Evolutionary conservation across 2,113 vertebrate species (phyloP).

Genomic region (Colius striatus): DNA sequence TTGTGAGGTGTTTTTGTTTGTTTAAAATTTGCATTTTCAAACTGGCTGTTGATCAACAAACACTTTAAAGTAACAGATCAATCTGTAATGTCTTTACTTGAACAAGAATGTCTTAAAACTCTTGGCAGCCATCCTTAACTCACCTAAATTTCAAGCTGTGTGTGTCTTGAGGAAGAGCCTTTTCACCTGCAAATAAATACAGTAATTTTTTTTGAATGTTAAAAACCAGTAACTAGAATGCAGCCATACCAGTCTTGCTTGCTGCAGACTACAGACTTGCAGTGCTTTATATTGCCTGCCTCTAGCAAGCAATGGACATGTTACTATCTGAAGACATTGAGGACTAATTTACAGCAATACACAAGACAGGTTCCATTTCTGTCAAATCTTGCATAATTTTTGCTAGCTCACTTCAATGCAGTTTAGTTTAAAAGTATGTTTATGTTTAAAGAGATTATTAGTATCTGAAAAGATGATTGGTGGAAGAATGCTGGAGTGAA

Average conservation of each 20-base stretch:
- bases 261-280: background rate
- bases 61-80: background rate
- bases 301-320: background rate
- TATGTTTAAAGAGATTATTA: background rate
- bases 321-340: background rate
- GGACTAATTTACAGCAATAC: background rate
- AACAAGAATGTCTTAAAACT: background rate
- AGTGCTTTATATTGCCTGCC: background rate
- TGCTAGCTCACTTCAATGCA: background rate
- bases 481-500: background rate
- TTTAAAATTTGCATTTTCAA: background rate
- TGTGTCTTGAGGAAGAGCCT: background rate
- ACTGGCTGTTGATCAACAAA: background rate
- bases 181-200: background rate
- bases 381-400: background rate
- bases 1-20: background rate
- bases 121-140: background rate
- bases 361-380: background rate
- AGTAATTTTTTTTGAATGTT: background rate
- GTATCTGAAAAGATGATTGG: background rate
- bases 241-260: background rate
- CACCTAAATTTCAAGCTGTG: background rate
- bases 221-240: background rate
- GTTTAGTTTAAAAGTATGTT: background rate
- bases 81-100: background rate